A percentile compares a stretch with the other conserved stretches of the same genome.
These are phyloP conservation scores for Drosophila azteca DNA, from an alignment of 1,140 invertebrate genomes.

Conservation along the genomic window DNA sequence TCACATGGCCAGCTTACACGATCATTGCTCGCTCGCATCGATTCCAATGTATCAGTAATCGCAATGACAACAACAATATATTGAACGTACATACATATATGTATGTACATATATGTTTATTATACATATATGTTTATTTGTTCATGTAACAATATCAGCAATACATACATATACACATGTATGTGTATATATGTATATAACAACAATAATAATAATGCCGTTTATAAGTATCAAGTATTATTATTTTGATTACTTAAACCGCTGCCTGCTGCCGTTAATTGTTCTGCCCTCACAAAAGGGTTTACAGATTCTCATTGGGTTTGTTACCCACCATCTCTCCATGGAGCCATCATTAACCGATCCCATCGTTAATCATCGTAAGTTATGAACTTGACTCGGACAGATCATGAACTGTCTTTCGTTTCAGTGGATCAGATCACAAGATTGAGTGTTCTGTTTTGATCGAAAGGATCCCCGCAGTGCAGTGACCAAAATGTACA, in stretches of 20 bases:
- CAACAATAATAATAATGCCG: conserved; percentile 45
- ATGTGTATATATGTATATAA: conserved; percentile 11
- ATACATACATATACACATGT: neutral
- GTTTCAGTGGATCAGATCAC: no score
- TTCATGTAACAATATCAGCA: no score
- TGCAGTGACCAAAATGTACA: no score
- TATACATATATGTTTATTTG: neutral
- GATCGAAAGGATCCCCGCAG: no score
- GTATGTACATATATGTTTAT: conserved; percentile 13
- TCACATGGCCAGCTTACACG: conserved; percentile 69
- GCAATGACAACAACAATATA: conserved; percentile 31
- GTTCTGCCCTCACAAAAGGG: conserved; percentile 14
- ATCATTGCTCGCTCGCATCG: conserved; percentile 50
- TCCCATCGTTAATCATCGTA: no score
- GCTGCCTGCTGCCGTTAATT: conserved; percentile 63
- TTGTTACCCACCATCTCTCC: conserved; percentile 6
- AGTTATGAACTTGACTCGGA: no score
- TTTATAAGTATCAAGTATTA: conserved; percentile 56
- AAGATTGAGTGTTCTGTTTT: no score
- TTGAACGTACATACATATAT: conserved; percentile 8
- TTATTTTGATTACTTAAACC: conserved; percentile 64
- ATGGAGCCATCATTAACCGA: no score
- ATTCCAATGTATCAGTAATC: conserved; percentile 59
- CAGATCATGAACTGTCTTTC: no score
- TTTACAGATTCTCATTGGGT: neutral